Conservation (phyloP, 2,113 vertebrate species). For the Podilymbus podiceps region DNA sequence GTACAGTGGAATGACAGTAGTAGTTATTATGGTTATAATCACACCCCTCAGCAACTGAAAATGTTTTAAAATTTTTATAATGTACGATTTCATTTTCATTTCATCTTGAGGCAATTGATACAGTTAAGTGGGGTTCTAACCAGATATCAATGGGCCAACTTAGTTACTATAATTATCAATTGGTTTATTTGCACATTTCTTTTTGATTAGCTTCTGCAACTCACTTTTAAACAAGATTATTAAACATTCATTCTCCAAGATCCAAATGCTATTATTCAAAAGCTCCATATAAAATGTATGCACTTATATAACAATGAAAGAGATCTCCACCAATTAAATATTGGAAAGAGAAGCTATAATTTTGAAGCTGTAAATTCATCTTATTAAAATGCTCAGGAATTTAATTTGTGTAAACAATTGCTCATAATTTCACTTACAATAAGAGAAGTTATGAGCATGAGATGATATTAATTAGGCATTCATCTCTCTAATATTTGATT, state of each 20-base stretch:
- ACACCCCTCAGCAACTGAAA: neutral
- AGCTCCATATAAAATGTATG: neutral
- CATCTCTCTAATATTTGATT: neutral
- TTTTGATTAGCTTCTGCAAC: neutral
- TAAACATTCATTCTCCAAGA: neutral
- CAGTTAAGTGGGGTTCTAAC: neutral
- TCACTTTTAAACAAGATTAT: neutral
- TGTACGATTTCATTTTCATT: neutral
- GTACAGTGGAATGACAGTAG: neutral
- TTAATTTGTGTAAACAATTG: conserved; percentile 28
- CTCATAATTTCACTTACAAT: neutral
- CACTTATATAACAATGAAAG: neutral
- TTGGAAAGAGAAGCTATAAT: neutral
- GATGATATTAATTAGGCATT: conserved; percentile 7
- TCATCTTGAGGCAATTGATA: neutral
- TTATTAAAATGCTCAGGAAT: neutral
- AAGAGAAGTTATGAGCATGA: neutral
- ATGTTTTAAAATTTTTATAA: neutral
- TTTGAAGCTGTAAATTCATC: conserved; percentile 11
- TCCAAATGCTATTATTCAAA: neutral
- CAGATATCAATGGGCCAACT: neutral
- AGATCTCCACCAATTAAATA: neutral
- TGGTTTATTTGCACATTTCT: neutral
- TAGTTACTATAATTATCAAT: neutral
- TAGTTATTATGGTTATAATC: neutral